These are phyloP conservation scores for Oncorhynchus keta DNA, from an alignment of 2,113 vertebrate genomes.

Conservation along the genomic window DNA sequence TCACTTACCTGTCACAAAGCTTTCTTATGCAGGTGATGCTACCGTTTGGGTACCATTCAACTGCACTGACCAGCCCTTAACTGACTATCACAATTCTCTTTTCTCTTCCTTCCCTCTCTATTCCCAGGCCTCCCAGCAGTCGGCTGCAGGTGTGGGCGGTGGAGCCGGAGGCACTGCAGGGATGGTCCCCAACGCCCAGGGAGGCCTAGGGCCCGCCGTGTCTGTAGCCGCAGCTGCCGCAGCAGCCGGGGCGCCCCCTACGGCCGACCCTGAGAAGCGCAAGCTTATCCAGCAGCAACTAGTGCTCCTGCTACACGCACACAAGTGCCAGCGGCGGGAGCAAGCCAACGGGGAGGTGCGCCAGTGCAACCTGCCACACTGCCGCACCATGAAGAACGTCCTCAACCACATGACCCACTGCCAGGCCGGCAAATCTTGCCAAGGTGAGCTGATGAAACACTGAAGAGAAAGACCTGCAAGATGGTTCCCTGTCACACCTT, in stretches of 20 bases:
- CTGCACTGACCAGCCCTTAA: no score
- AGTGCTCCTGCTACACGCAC: conserved; percentile 93
- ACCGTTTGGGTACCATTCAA: no score
- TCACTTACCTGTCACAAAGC: no score
- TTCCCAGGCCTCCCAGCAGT: conserved; percentile 64
- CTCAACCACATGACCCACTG: conserved; percentile 99
- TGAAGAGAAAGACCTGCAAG: not conserved
- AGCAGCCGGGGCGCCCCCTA: conserved; percentile 87
- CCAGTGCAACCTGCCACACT: conserved; percentile 95
- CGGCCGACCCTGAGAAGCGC: conserved; percentile 96
- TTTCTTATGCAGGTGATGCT: no score
- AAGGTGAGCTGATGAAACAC: conserved; percentile 76
- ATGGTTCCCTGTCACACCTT: not conserved
- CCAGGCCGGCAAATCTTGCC: conserved; percentile 97
- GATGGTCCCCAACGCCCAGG: conserved; percentile 80
- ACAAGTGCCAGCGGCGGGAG: conserved; percentile 97
- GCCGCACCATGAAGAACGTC: conserved; percentile 99
- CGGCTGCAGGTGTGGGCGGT: conserved; percentile 62
- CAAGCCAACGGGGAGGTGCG: conserved; percentile 95
- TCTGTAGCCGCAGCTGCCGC: conserved; percentile 51
- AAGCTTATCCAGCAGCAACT: conserved; percentile 99
- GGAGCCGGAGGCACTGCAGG: conserved; percentile 56
- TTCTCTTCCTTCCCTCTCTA: not conserved
- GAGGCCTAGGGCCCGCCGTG: conserved; percentile 72
- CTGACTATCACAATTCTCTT: not conserved